Evolutionary conservation across 2,888 invertebrate genomes (phyloP), one percentile per base, ranked within the genome.

Genomic region (Cactoblastis cactorum): DNA sequence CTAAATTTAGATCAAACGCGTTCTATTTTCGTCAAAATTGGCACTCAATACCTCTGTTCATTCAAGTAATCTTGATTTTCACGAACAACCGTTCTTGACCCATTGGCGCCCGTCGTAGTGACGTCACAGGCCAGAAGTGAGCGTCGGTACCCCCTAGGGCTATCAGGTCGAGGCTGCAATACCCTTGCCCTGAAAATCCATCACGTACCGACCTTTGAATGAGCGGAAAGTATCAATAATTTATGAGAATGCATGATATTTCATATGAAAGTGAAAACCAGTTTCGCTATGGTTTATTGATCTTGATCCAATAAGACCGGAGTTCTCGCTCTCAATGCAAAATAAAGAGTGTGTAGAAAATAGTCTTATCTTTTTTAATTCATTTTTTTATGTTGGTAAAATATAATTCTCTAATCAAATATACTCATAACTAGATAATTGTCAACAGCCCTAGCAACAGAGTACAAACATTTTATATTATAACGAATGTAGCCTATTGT

Each of bases 111-210:
- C 12, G 32, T 33, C 33, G 5, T 33, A 12, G 17, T 34, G 19
- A 34, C 34, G 34, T 46, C 45, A 46, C 12, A 14, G 12, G 28
- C 17, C 12, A 12, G 14, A 12, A 41, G 17, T 22, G 33, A 33
- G 17, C 15, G 22, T 22, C 5, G 28, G 5, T 28, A 6, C 35
- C 41, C 46, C 46, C 22, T 22, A 17, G 50, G 41, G 49, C 37
- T 45, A 50, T 50, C 18, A 39, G 51, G 53, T 51, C 53, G 53
- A 51, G 38, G 53, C 33, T 46, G 50, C 41, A 15, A 34, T 28
- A 39, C 41, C 49, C 45, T 53, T 49, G 48, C 45, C 34, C 48
- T 49, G 53, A 39, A 50, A 33, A 45, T 45, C 47, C 41, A 51
- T 41, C 47, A 24, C 41, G 41, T 28, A 43, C 28, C 43, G 43